These are phyloP conservation scores for Schizopygopsis pylzovi DNA, from an alignment of 2,797 vertebrate species.

Conservation along the genomic window DNA sequence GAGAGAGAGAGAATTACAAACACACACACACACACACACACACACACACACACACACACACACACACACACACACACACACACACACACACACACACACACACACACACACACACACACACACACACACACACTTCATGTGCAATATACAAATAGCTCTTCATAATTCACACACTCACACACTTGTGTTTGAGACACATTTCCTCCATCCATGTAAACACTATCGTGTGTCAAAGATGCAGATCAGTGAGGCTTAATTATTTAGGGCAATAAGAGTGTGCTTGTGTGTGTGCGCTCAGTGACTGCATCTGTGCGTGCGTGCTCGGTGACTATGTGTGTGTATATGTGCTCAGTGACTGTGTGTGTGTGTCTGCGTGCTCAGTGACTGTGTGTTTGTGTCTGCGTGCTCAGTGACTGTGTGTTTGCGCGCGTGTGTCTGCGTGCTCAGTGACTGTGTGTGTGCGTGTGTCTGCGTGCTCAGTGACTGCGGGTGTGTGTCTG, in stretches of 20 bases:
- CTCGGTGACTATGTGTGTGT: not conserved
- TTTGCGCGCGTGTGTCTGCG: too few relatives aligned
- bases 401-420: too few relatives aligned
- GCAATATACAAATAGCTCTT: not conserved
- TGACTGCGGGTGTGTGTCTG: not conserved
- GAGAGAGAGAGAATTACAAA: not conserved
- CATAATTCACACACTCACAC: not conserved
- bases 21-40: too few relatives aligned
- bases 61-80: too few relatives aligned
- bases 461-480: too few relatives aligned
- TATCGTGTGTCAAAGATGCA: conserved; percentile 78
- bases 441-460: not conserved
- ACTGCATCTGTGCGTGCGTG: not conserved
- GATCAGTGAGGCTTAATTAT: conserved; percentile 80
- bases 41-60: not conserved
- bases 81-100: too few relatives aligned
- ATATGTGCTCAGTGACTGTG: not conserved
- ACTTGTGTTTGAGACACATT: conserved; percentile 62
- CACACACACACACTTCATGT: not conserved
- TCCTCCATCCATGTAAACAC: conserved; percentile 80
- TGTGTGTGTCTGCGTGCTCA: not conserved
- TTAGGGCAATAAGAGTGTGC: conserved; percentile 72
- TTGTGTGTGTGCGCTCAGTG: too few relatives aligned
- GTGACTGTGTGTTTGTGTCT: too few relatives aligned
- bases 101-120: too few relatives aligned